These are phyloP conservation scores for Sphaerolaimus hirsutus DNA, from an alignment of 2,888 invertebrate genomes.

Conservation along the genomic window DNA sequence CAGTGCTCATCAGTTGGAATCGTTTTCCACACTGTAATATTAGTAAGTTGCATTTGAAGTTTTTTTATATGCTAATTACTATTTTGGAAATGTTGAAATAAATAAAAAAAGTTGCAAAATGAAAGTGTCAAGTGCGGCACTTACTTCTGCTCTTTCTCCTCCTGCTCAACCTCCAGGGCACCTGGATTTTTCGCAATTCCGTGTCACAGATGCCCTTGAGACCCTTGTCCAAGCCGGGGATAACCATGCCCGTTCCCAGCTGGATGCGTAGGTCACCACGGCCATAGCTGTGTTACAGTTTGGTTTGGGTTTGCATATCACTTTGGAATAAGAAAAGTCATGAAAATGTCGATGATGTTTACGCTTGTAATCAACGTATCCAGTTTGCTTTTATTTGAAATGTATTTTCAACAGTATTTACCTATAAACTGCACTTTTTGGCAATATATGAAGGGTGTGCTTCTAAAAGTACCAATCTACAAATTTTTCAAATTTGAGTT, in stretches of 20 bases:
- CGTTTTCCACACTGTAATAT: constrained; percentile 19
- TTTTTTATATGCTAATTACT: neutral
- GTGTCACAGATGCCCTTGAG: constrained; percentile 18
- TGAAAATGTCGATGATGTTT: too few species aligned
- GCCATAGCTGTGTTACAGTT: constrained; percentile 10
- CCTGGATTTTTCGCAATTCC: constrained; percentile 18
- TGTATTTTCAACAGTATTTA: too few species aligned
- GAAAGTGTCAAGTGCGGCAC: neutral
- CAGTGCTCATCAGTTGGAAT: constrained; percentile 24
- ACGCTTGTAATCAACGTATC: too few species aligned
- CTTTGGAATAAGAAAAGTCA: neutral
- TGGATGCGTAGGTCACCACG: constrained; percentile 18
- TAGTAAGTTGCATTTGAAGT: neutral
- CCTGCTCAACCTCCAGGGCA: constrained; percentile 20
- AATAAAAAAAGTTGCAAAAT: neutral
- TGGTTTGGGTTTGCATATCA: neutral
- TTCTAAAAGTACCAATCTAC: too few species aligned
- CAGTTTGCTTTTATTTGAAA: too few species aligned
- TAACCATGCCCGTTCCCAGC: constrained; percentile 22
- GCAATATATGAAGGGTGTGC: too few species aligned
- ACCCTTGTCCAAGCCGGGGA: constrained; percentile 24
- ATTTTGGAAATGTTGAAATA: neutral
- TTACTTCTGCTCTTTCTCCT: constrained; percentile 17
- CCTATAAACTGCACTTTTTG: too few species aligned
- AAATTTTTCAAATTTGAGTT: too few species aligned